These are phyloP conservation scores for Ophioderma brevispina DNA, from an alignment of 35 echinoderm and acorn worm genomes.

Conservation along the genomic window DNA sequence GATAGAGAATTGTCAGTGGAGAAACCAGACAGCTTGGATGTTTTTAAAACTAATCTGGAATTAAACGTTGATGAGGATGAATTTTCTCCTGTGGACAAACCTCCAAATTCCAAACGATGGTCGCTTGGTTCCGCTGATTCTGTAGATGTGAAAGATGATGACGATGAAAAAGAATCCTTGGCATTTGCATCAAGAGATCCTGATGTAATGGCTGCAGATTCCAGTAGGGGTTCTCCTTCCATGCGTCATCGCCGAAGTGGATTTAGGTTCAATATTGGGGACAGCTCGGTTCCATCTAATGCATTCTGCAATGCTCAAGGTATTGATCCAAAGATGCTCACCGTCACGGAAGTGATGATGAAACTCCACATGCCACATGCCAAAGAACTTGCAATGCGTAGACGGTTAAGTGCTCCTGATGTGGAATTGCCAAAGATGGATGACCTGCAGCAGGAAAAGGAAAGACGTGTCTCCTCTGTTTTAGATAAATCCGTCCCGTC, in stretches of 20 bases:
- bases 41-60: not conserved
- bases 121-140: conserved; percentile 73
- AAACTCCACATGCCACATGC: conserved; percentile 33
- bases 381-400: not conserved
- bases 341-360: conserved; percentile 79
- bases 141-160: conserved; percentile 30
- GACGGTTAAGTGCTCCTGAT: not conserved
- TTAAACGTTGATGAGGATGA: not conserved
- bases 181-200: conserved; percentile 14
- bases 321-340: conserved; percentile 54
- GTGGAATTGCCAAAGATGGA: not conserved
- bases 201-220: conserved; percentile 72
- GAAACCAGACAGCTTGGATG: not conserved
- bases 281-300: not conserved
- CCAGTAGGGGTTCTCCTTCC: not conserved
- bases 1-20: conserved; percentile 23
- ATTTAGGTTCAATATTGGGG: conserved; percentile 39
- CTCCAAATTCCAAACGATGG: not conserved
- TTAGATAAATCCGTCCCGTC: not conserved
- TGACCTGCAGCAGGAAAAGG: not conserved
- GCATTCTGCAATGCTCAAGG: not conserved
- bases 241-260: conserved; percentile 10
- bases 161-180: conserved; percentile 1
- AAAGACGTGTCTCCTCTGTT: not conserved
- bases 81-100: not conserved